Evolutionary conservation across 2,797 vertebrate genomes (phyloP), one percentile per base, ranked within the genome.

Genomic region (Myotis myotis): DNA sequence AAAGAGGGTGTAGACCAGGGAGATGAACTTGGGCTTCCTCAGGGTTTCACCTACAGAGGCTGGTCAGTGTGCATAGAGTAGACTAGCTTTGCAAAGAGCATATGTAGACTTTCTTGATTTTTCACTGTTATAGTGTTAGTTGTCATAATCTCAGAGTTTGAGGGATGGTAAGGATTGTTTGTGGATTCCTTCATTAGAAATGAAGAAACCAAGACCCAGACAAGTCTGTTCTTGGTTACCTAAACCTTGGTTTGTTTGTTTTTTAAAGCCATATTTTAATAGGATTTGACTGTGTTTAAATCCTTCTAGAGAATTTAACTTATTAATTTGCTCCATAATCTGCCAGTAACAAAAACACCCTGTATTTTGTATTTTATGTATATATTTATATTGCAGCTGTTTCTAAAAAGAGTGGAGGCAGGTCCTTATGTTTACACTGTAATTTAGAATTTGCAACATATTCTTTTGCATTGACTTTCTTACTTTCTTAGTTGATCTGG

Each of bases 291-390:
- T 85, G 4, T 74, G 47, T 87, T 94, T 76, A 68, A 81, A 44
- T 93, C 36, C 47, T 44, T 93, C 44, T 17, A 38, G 89, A 74
- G 55, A 85, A 76, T 84, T 87, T 85, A 92, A 76, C n/a, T 95
- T 94, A 91, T 53, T 80, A 92, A 51, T 91, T 91, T 95, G 8
- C 20, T 70, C 19, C 71, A 60, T 64, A 66, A 25, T 60, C 57
- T 84, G n/a, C 89, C 44, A 72, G 49, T 89, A 70, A 66, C 33
- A 71, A 53, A 70, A 81, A 68, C 30, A 75, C 7, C 53, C 5
- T 36, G 23, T 62, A 62, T 92, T 83, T 71, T 68, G 20, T 78
- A 92, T 53, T 76, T 82, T 83, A 70, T 62, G 33, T 91, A 25
- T 60, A 12, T 60, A 12, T 47, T 49, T 89, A 75, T 81, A 60